phyloP scores from a whole-genome alignment of 2,888 invertebrate genomes.

The Celastrina argiolus region DNA sequence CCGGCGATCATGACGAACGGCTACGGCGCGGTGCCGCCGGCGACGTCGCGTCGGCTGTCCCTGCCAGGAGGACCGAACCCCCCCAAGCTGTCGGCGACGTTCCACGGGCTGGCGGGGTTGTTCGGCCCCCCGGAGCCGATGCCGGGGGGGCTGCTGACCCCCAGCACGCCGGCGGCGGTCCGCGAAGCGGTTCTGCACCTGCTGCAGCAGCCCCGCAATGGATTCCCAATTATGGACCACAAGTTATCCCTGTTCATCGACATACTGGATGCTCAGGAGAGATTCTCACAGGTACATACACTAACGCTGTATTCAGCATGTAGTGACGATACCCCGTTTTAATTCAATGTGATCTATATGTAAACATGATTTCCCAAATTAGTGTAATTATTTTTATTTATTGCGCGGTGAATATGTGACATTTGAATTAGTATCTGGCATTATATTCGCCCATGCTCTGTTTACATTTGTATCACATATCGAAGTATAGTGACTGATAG shows the following conservation, averaged over 20 bases:
- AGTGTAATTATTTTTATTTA: no score
- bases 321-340: no score
- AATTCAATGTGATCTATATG: no score
- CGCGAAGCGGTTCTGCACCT: constrained; percentile 84
- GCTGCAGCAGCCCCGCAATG: constrained; percentile 83
- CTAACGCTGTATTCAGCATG: no score
- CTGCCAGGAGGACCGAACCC: constrained; percentile 72
- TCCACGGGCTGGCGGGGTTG: constrained; percentile 74
- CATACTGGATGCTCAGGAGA: constrained; percentile 88
- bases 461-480: no score
- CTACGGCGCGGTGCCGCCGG: constrained; percentile 70
- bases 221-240: constrained; percentile 86
- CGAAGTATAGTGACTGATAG: no score
- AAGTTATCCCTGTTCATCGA: constrained; percentile 88
- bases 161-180: constrained; percentile 80
- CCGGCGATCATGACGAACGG: constrained; percentile 74
- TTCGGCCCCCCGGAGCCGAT: constrained; percentile 47
- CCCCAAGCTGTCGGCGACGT: constrained; percentile 81
- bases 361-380: no score
- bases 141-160: constrained; percentile 65
- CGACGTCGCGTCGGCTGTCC: constrained; percentile 73
- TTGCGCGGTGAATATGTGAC: no score
- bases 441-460: no score
- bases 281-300: constrained; percentile 84
- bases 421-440: no score